A percentile compares a stretch with the other conserved stretches of the same genome.
These are phyloP conservation scores for Drosophila anomalata DNA, from an alignment of 2,888 invertebrate genomes.

Conservation along the genomic window DNA sequence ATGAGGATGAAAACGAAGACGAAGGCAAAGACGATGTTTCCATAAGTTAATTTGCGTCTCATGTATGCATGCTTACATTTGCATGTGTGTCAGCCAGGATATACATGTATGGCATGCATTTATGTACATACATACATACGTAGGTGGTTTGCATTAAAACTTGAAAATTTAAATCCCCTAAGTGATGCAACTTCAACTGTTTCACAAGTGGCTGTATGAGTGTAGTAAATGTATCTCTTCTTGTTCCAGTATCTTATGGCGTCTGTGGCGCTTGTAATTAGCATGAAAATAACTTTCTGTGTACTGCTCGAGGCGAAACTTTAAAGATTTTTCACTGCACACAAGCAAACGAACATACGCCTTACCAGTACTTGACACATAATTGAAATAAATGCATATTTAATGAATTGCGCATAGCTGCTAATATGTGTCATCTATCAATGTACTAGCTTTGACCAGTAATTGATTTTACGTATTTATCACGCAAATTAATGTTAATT, in stretches of 20 bases:
- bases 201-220: slow-evolving; percentile 42
- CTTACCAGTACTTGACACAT: slow-evolving; percentile 19
- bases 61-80: slow-evolving; percentile 56
- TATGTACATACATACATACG: slow-evolving; percentile 4
- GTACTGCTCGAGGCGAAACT: slow-evolving; percentile 30
- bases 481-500: slow-evolving; percentile 73
- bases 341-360: slow-evolving; percentile 5
- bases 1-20: slow-evolving; percentile 45
- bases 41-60: slow-evolving; percentile 76
- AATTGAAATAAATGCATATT: slow-evolving; percentile 75
- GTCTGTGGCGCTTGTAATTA: slow-evolving; percentile 58
- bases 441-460: slow-evolving; percentile 46
- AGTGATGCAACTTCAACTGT: slow-evolving; percentile 62
- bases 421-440: slow-evolving; percentile 66
- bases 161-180: slow-evolving; percentile 74
- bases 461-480: slow-evolving; percentile 76
- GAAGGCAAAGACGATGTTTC: slow-evolving; percentile 59
- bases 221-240: slow-evolving; percentile 14
- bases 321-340: slow-evolving; percentile 53
- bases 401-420: slow-evolving; percentile 58
- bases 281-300: slow-evolving; percentile 61
- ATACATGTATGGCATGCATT: slow-evolving; percentile 14
- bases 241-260: slow-evolving; percentile 22
- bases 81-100: slow-evolving; percentile 65
- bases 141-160: slow-evolving; percentile 71